Conservation (phyloP, 2,113 vertebrate genomes). For the Oreocharis arfaki region DNA sequence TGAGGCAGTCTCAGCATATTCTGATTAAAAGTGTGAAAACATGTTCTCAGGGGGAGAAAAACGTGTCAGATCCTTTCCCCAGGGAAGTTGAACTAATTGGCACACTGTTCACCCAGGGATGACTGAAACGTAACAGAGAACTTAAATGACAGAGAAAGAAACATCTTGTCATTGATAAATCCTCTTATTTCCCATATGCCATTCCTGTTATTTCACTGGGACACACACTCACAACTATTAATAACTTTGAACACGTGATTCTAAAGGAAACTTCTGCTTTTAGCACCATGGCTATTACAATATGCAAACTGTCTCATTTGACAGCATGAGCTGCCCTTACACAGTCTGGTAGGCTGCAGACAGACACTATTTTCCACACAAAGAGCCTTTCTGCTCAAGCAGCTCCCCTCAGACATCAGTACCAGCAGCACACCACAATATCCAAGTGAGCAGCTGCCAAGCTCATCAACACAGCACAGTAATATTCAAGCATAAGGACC, state of each 20-base stretch:
- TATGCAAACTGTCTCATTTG: neutral
- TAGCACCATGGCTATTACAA: neutral
- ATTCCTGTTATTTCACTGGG: neutral
- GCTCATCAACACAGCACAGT: neutral
- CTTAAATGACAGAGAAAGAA: neutral
- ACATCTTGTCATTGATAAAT: neutral
- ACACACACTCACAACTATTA: neutral
- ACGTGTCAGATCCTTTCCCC: neutral
- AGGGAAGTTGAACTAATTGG: slow-evolving; percentile 10
- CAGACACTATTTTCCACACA: neutral
- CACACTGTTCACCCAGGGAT: neutral
- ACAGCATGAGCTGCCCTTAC: neutral
- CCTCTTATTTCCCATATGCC: neutral
- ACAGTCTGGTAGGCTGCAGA: neutral
- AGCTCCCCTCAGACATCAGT: neutral
- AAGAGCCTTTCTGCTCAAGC: slow-evolving; percentile 20
- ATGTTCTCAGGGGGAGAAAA: neutral
- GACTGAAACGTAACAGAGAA: neutral
- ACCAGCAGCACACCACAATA: neutral
- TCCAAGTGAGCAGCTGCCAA: slow-evolving; percentile 30
- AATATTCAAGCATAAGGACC: neutral
- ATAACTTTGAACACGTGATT: neutral
- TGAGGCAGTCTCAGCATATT: neutral
- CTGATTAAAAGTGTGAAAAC: slow-evolving; percentile 14
- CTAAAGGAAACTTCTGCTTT: neutral